A percentile compares a stretch with the other conserved stretches of the same genome.
phyloP scores from a whole-genome alignment of 2,113 vertebrate species.

The Crotophaga sulcirostris region DNA sequence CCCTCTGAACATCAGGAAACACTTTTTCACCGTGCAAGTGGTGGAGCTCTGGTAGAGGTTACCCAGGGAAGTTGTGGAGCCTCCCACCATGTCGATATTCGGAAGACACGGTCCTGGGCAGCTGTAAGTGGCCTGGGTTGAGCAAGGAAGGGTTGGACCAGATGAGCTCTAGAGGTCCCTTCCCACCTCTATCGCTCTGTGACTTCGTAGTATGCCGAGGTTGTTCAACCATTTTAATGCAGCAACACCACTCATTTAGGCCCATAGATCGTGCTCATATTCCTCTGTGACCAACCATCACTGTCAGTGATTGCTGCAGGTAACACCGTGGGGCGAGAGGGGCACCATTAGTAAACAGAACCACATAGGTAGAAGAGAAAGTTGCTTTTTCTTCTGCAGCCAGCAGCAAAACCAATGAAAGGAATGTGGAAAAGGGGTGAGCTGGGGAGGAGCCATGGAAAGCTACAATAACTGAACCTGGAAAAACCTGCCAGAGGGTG shows the following conservation, averaged over 20 bases:
- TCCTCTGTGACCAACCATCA: not conserved
- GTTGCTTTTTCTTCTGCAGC: not conserved
- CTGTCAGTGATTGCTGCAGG: not conserved
- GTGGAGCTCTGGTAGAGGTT: not conserved
- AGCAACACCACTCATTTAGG: not conserved
- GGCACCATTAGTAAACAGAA: not conserved
- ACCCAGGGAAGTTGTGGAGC: not conserved
- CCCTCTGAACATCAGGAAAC: not conserved
- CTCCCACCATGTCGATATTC: not conserved
- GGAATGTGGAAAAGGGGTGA: not conserved
- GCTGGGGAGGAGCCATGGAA: not conserved
- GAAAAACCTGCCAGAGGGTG: not conserved
- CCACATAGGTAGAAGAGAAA: not conserved
- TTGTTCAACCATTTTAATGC: not conserved
- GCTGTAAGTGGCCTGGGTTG: not conserved
- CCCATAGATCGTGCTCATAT: fast-evolving
- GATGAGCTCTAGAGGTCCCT: not conserved
- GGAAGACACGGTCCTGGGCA: not conserved
- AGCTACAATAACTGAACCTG: not conserved
- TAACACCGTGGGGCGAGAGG: not conserved
- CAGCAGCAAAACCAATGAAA: not conserved
- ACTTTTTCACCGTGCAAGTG: not conserved
- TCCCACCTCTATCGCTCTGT: not conserved
- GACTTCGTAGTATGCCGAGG: not conserved
- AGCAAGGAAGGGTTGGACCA: not conserved